phyloP scores from a whole-genome alignment of 2,113 vertebrate species.

The Hemibagrus wyckioides region DNA sequence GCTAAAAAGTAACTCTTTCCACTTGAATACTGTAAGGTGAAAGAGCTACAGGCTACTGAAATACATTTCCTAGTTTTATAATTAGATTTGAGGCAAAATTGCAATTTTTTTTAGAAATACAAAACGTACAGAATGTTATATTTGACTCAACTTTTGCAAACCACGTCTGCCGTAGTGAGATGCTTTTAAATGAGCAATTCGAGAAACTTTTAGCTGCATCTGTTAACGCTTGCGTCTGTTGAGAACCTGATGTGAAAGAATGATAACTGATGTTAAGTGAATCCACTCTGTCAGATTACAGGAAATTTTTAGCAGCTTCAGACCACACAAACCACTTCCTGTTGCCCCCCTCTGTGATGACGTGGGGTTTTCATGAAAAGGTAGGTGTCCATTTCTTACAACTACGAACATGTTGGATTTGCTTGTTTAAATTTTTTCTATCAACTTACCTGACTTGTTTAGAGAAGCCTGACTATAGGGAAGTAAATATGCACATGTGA shows the following conservation, averaged over 20 bases:
- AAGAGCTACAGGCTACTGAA: neutral
- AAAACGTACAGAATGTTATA: neutral
- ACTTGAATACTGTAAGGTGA: neutral
- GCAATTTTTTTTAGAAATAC: neutral
- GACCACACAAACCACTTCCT: slow-evolving; percentile 48
- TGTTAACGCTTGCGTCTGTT: neutral
- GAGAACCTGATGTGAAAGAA: neutral
- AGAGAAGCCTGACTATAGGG: neutral
- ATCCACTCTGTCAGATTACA: slow-evolving; percentile 1
- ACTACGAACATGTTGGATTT: neutral
- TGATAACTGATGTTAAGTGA: neutral
- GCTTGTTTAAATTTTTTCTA: too few species aligned
- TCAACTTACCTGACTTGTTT: neutral
- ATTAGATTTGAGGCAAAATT: neutral
- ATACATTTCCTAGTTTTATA: neutral
- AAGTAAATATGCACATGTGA: neutral
- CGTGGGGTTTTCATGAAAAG: neutral
- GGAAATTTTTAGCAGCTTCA: slow-evolving; percentile 19
- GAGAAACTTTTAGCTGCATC: neutral
- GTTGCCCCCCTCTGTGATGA: neutral
- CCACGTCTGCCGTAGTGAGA: neutral
- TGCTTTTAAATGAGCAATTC: neutral
- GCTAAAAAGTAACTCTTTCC: too few species aligned
- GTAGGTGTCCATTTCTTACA: neutral
- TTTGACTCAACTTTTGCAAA: neutral